Evolutionary conservation across 2,797 vertebrate genomes (phyloP).

Genomic region (Mastacembelus armatus): DNA sequence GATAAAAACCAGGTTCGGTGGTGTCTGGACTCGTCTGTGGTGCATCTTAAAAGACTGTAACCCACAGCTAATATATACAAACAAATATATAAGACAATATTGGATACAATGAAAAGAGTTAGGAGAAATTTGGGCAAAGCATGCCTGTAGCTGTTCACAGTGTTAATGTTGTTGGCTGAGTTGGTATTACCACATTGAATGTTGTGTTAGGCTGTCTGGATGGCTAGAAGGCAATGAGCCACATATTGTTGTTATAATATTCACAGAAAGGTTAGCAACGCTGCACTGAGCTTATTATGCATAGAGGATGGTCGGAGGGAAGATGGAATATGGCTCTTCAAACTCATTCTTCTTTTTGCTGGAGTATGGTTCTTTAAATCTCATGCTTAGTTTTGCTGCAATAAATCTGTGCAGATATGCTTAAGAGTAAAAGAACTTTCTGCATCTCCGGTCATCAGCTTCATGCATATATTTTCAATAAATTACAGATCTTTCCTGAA

Average conservation of each 20-base stretch:
- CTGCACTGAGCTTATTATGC: conserved; percentile 21
- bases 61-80: neutral
- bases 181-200: conserved; percentile 23
- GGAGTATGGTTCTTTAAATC: too few species aligned
- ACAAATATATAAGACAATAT: neutral
- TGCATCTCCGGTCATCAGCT: neutral
- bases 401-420: neutral
- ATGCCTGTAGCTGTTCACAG: neutral
- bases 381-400: neutral
- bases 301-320: neutral
- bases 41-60: neutral
- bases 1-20: neutral
- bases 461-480: neutral
- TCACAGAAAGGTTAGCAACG: conserved; percentile 24
- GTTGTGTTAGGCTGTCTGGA: conserved; percentile 43
- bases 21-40: neutral
- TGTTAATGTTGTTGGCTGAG: conserved; percentile 17
- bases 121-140: neutral
- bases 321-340: neutral
- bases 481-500: too few species aligned
- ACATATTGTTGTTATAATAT: conserved; percentile 53
- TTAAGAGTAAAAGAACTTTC: neutral
- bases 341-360: too few species aligned
- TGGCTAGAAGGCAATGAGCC: conserved; percentile 50
- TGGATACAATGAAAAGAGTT: neutral